Base-by-base conservation (phyloP, 2,797 vertebrate species). In the Gymnocypris eckloni region DNA sequence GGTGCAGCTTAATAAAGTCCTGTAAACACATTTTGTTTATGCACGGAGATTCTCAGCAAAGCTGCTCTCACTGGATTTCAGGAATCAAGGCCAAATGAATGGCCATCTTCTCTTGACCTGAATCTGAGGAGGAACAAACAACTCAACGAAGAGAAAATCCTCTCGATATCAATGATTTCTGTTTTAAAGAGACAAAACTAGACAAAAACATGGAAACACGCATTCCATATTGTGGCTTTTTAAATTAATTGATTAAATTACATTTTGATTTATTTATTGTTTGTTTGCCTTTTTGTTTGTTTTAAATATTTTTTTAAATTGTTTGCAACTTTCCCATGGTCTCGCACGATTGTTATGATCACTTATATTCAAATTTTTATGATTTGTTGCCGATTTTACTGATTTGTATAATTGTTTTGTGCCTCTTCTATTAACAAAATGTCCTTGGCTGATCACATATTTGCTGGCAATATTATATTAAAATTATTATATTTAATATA, bases 11-110 rank as follows among this genome's bases (percentile, higher is more conserved):
- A 91, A 86, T 75, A 41, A 78, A 64, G 91, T 93, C 86, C 89
- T 89, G 92, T 93, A 94, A 95, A 95, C 73, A 77, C 92, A 93
- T 90, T 90, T 92, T 93, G 92, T 92, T 93, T 93, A 90, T 93
- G 91, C 92, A 92, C 85, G 88, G 84, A 76, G 87, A 88, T 87
- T 88, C 87, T 88, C 88, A 86, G 91, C 48, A 80, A 89, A 91
- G 89, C 75, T 91, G 89, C 91, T 92, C 92, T 86, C 41, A 88
- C 86, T 89, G 90, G 87, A 89, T 92, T 93, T 94, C 90, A 92
- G 89, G 89, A 92, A 92, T 91, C 93, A 93, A 88, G 89, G 66
- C 88, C 69, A 90, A 92, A 91, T 89, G 87, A 93, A 92, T 93
- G 89, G 89, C 87, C 86, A 88, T 90, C 81, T 69, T 87, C 88